Conservation (phyloP, 2,797 vertebrate species). For the Limnodromus scolopaceus region DNA sequence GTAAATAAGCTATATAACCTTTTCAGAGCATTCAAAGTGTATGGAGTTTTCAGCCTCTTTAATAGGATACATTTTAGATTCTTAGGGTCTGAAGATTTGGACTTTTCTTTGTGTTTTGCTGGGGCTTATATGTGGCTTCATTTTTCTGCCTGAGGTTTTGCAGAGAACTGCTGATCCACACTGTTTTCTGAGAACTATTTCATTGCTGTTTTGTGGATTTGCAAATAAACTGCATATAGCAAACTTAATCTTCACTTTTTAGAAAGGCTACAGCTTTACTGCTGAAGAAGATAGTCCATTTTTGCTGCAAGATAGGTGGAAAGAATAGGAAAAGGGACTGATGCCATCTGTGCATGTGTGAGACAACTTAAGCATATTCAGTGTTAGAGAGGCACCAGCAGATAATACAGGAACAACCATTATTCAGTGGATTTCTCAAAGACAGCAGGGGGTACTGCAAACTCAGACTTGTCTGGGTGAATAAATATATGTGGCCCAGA, state of each 20-base stretch:
- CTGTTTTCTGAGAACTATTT: not conserved
- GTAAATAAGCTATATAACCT: not conserved
- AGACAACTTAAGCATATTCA: not conserved
- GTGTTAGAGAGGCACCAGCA: not conserved
- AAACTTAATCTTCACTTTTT: not conserved
- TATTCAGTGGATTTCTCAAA: not conserved
- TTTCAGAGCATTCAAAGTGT: not conserved
- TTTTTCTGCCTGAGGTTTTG: not conserved
- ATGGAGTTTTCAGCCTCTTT: not conserved
- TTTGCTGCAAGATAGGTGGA: not conserved
- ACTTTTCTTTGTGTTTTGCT: not conserved
- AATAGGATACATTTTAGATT: not conserved
- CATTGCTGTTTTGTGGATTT: not conserved
- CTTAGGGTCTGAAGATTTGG: not conserved
- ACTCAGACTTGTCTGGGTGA: not conserved
- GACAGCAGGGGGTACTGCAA: slow-evolving; percentile 23
- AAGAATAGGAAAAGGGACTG: not conserved
- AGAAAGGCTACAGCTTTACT: not conserved
- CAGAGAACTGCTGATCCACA: not conserved
- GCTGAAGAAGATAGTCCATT: not conserved
- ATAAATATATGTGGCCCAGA: not conserved
- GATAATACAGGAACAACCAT: not conserved
- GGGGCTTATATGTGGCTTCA: not conserved
- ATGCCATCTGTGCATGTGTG: not conserved
- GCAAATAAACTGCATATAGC: not conserved